These are phyloP conservation scores for Channallabes apus DNA, from an alignment of 2,797 vertebrate genomes.

Conservation along the genomic window DNA sequence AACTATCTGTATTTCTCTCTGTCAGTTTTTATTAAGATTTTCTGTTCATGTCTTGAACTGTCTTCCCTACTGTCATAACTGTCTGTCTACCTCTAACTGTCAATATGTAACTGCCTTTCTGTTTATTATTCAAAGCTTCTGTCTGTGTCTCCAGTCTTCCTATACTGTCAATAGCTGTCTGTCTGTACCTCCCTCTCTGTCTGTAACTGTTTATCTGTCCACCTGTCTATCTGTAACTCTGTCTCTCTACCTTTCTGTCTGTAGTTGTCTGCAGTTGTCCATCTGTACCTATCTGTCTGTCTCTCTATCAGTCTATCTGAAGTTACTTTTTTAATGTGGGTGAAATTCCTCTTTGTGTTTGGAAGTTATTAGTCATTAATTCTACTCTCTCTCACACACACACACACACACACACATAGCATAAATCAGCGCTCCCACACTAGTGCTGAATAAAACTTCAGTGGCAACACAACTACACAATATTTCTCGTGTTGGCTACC, in stretches of 20 bases:
- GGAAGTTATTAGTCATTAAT: neutral
- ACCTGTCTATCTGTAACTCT: neutral
- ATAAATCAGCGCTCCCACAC: slow-evolving; percentile 40
- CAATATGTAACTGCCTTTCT: too few species aligned
- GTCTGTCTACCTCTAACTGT: neutral
- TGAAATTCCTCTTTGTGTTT: neutral
- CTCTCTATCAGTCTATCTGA: neutral
- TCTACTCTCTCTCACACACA: neutral
- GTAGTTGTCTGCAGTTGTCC: neutral
- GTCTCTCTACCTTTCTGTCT: neutral
- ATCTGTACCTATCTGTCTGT: neutral
- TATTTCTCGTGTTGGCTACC: slow-evolving; percentile 26
- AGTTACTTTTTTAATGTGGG: neutral
- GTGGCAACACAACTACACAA: slow-evolving; percentile 11
- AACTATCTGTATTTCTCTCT: neutral
- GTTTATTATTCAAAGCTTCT: neutral
- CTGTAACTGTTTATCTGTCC: neutral
- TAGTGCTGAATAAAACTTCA: slow-evolving; percentile 30
- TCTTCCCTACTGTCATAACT: neutral
- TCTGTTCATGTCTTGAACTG: neutral
- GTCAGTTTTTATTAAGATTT: neutral
- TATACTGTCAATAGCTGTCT: neutral
- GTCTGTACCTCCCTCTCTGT: neutral
- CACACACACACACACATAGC: slow-evolving; percentile 28
- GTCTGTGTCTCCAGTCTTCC: neutral